Percentiles rank a stretch among this genome's conserved stretches.
These are phyloP conservation scores for Tetanocera ferruginea DNA, from an alignment of 2,888 invertebrate species.

Conservation along the genomic window DNA sequence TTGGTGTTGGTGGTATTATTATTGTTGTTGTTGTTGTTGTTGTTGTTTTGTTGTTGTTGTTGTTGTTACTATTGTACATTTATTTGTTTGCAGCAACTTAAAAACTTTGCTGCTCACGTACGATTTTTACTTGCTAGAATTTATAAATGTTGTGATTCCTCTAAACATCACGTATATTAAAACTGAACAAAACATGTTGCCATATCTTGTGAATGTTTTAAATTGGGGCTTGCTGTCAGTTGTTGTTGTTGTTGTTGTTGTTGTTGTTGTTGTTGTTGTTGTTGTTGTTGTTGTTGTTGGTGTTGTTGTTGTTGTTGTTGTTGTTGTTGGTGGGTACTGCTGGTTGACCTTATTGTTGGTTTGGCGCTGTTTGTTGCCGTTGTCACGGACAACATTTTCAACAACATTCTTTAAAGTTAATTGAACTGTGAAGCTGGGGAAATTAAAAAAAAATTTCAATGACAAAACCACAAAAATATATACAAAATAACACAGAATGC, in stretches of 20 bases:
- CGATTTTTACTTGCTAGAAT: not conserved
- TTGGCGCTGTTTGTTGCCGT: conserved; percentile 1
- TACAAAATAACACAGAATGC: no score
- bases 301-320: not conserved
- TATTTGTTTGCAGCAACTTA: no score
- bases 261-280: conserved; percentile 33
- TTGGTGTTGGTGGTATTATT: no score
- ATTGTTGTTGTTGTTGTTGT: no score
- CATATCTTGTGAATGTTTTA: conserved; percentile 11
- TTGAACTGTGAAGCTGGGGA: conserved; percentile 12
- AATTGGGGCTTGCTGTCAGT: not conserved
- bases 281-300: conserved; percentile 21
- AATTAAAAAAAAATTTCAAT: conserved; percentile 6
- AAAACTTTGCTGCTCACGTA: no score
- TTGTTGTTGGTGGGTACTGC: conserved; percentile 1
- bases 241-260: conserved; percentile 2
- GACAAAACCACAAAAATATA: no score
- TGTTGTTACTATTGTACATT: no score
- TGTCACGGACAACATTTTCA: conserved; percentile 3
- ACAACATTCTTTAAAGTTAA: conserved; percentile 9
- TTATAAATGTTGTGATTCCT: not conserved
- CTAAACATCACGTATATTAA: conserved; percentile 16
- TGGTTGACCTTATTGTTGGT: conserved; percentile 16
- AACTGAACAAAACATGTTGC: conserved; percentile 5
- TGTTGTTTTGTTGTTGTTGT: no score